Evolutionary conservation across 2,113 vertebrate genomes (phyloP).

Genomic region (Scomber colias): DNA sequence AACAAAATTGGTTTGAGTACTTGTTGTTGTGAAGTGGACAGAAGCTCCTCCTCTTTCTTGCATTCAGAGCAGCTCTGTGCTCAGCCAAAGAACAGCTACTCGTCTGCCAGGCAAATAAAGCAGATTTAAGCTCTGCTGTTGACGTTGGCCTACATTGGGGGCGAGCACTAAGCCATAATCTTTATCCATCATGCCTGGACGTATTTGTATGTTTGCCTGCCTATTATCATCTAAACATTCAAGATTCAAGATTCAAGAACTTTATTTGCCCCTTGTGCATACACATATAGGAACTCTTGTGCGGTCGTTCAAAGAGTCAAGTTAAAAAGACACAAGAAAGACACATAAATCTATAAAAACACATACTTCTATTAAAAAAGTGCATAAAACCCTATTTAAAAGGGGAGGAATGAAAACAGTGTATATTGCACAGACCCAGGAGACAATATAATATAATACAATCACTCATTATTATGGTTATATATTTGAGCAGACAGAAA

Average conservation of each 20-base stretch:
- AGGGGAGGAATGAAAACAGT: too few relatives aligned
- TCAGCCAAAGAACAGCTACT: slow-evolving; percentile 2
- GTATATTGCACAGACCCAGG: too few relatives aligned
- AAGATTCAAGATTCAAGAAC: too few relatives aligned
- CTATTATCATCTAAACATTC: background rate
- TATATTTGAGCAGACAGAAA: background rate
- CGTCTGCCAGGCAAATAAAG: slow-evolving; percentile 46
- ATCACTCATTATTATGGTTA: background rate
- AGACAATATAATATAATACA: too few relatives aligned
- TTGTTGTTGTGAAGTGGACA: background rate
- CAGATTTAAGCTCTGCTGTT: slow-evolving; percentile 56
- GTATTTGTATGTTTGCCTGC: slow-evolving; percentile 13
- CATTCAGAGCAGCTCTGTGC: slow-evolving; percentile 1
- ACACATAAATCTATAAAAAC: too few relatives aligned
- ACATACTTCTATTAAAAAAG: too few relatives aligned
- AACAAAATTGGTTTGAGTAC: too few relatives aligned
- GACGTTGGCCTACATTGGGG: slow-evolving; percentile 50
- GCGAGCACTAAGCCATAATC: slow-evolving; percentile 46
- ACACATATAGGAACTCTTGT: too few relatives aligned
- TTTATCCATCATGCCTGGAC: slow-evolving; percentile 34
- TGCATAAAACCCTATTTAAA: too few relatives aligned
- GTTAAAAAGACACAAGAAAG: too few relatives aligned
- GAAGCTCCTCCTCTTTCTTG: background rate
- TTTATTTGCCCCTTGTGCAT: too few relatives aligned
- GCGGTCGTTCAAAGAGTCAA: too few relatives aligned